Evolutionary conservation across 2,797 vertebrate genomes (phyloP).

Genomic region (Fistularia tabacaria): DNA sequence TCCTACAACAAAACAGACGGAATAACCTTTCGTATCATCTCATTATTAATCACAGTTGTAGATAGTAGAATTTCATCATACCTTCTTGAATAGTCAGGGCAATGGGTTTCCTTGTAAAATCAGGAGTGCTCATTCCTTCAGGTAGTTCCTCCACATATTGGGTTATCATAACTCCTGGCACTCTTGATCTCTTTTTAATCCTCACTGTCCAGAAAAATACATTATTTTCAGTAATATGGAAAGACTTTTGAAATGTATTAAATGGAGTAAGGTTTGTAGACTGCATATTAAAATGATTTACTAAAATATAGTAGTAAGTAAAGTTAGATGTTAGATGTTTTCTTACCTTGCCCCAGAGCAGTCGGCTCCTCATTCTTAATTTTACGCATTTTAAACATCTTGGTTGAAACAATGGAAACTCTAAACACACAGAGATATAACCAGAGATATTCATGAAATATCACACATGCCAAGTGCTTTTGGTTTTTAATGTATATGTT

Average conservation of each 20-base stretch:
- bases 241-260: not conserved
- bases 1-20: slow-evolving; percentile 61
- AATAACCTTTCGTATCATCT: not conserved
- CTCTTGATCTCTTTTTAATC: slow-evolving; percentile 73
- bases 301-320: not conserved
- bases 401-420: slow-evolving; percentile 29
- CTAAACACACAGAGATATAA: slow-evolving; percentile 22
- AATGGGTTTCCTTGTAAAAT: slow-evolving; percentile 84
- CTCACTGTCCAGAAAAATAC: slow-evolving; percentile 40
- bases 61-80: slow-evolving; percentile 64
- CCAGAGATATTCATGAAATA: too few relatives aligned
- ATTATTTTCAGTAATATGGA: too few relatives aligned
- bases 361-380: slow-evolving; percentile 70
- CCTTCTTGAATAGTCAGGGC: slow-evolving; percentile 85
- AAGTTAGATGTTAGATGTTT: too few relatives aligned
- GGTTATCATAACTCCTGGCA: slow-evolving; percentile 81
- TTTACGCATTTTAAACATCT: slow-evolving; percentile 72
- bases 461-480: too few relatives aligned
- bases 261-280: not conserved
- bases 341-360: slow-evolving; percentile 71
- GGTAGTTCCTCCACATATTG: slow-evolving; percentile 81
- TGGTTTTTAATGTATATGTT: too few relatives aligned
- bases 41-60: not conserved
- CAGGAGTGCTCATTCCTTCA: slow-evolving; percentile 74
- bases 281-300: not conserved